These are phyloP conservation scores for Sphinx pinastri DNA, from an alignment of 2,888 invertebrate species.

Conservation along the genomic window DNA sequence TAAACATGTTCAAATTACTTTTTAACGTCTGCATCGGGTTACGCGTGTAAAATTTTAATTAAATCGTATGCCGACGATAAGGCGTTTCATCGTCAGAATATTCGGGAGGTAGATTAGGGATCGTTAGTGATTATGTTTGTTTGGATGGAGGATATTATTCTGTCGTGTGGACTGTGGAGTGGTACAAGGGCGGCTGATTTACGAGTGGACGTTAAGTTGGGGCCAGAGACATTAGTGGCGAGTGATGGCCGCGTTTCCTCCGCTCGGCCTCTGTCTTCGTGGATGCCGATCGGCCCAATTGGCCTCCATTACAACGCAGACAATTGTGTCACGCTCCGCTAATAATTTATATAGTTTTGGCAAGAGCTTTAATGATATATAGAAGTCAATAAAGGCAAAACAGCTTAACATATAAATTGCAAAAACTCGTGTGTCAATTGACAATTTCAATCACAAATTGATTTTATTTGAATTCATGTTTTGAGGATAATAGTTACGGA, in stretches of 20 bases:
- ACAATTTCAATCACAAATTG: too few species aligned
- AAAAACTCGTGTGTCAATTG: too few species aligned
- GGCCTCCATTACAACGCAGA: constrained; percentile 16
- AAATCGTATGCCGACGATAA: constrained; percentile 52
- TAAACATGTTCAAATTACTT: constrained; percentile 54
- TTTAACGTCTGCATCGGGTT: constrained; percentile 54
- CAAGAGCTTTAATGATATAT: not conserved
- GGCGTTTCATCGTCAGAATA: constrained; percentile 43
- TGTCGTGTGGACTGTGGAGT: constrained; percentile 49
- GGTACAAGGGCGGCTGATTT: constrained; percentile 60
- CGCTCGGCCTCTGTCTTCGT: not conserved
- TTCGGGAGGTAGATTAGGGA: constrained; percentile 44
- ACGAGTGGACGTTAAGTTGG: constrained; percentile 59
- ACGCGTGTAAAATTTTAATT: constrained; percentile 61
- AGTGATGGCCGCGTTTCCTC: constrained; percentile 37
- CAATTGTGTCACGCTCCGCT: not conserved
- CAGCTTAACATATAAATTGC: too few species aligned
- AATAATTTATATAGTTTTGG: not conserved
- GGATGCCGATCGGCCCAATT: constrained; percentile 12
- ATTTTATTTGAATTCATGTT: too few species aligned
- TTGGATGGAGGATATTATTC: constrained; percentile 54
- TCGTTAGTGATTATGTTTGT: constrained; percentile 54
- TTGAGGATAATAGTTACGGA: too few species aligned
- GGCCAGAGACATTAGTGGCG: constrained; percentile 57
- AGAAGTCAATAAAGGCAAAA: not conserved